A percentile compares a stretch with the other conserved stretches of the same genome.
Conservation (phyloP, 2,113 vertebrate species). For the Prunella fulvescens region DNA sequence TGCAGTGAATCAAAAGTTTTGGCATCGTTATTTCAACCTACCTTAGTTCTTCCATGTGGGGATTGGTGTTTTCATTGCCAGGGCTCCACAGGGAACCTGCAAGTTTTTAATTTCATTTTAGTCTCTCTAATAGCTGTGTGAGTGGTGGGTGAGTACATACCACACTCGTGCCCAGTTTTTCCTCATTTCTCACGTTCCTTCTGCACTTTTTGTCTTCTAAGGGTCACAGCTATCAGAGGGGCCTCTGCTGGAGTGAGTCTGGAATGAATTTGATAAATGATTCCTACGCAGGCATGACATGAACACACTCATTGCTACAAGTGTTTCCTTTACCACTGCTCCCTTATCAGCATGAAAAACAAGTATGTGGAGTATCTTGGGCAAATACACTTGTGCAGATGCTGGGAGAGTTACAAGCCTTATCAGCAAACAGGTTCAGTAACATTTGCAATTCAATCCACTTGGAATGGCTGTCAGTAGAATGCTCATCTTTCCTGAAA, state of each 20-base stretch:
- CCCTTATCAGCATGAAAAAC: slow-evolving; percentile 21
- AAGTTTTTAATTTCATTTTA: background rate
- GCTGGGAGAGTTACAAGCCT: background rate
- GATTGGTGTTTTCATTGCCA: background rate
- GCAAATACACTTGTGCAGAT: slow-evolving; percentile 1
- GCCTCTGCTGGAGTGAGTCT: background rate
- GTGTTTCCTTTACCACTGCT: slow-evolving; percentile 9
- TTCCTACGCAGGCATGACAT: rapidly evolving
- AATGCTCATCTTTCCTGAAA: background rate
- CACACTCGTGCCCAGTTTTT: background rate
- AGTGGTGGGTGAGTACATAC: background rate
- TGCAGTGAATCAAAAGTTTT: background rate
- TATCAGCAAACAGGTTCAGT: background rate
- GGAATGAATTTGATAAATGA: slow-evolving; percentile 3
- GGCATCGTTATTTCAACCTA: background rate
- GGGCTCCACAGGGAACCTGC: background rate
- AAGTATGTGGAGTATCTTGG: slow-evolving; percentile 5
- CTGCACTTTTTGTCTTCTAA: background rate
- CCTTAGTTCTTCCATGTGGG: background rate
- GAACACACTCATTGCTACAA: background rate
- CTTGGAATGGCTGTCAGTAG: background rate
- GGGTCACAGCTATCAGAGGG: background rate
- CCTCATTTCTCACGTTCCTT: background rate
- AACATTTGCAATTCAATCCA: background rate
- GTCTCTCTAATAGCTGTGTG: background rate